phyloP scores from a whole-genome alignment of 2,888 invertebrate genomes.

The Steinernema carpocapsae region DNA sequence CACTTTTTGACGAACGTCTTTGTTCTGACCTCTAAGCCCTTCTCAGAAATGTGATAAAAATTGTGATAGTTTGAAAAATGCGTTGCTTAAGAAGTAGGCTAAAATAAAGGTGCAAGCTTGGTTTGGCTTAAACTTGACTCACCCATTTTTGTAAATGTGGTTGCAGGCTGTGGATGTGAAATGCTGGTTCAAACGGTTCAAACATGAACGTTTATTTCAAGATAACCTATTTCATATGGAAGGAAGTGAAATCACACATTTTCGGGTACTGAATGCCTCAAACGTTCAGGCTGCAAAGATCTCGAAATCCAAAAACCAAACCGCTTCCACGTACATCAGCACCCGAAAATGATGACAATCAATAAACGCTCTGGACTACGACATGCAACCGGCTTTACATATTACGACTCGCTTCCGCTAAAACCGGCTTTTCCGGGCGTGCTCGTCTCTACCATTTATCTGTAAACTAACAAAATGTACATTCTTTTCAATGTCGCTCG shows the following conservation, averaged over 20 bases:
- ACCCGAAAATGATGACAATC: background rate
- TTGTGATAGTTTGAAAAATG: background rate
- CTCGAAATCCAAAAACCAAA: too few species aligned
- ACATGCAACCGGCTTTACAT: background rate
- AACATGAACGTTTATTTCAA: background rate
- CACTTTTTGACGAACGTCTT: background rate
- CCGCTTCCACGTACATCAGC: background rate
- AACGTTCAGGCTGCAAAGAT: too few species aligned
- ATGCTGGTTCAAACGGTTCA: background rate
- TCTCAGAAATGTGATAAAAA: background rate
- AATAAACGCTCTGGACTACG: background rate
- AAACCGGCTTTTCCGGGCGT: background rate
- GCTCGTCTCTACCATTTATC: background rate
- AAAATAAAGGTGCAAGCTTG: background rate
- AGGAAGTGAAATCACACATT: too few species aligned
- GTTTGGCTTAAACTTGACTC: background rate
- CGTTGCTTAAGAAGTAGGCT: background rate
- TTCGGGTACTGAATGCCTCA: too few species aligned
- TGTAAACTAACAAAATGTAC: background rate
- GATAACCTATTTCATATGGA: too few species aligned
- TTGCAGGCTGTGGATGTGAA: background rate
- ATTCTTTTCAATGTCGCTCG: background rate
- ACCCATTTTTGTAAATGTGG: background rate
- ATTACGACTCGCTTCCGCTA: background rate
- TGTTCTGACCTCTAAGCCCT: background rate